Evolutionary conservation across 2,888 invertebrate species (phyloP).

Genomic region (Linnaemya tessellans): DNA sequence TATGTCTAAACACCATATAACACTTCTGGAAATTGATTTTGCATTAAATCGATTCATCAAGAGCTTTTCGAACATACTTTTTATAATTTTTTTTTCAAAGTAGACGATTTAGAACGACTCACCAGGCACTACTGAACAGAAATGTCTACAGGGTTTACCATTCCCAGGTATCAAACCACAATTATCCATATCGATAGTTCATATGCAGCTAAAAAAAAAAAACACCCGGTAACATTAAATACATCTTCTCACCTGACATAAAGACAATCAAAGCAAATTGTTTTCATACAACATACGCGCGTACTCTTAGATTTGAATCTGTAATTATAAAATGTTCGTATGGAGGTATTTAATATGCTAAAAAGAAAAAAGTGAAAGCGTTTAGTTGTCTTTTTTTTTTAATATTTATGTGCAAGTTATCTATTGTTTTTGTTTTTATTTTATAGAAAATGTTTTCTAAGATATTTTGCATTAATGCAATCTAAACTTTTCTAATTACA

Average conservation of each 20-base stretch:
- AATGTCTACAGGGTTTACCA: no score
- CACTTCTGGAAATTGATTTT: no score
- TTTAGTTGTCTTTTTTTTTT: constrained; percentile 27
- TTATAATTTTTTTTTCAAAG: no score
- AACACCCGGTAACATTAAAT: not conserved
- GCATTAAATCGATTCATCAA: no score
- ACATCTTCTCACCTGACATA: constrained; percentile 9
- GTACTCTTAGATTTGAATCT: no score
- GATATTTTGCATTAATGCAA: constrained; percentile 2
- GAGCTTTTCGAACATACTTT: no score
- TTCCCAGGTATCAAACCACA: no score
- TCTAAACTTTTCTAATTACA: not conserved
- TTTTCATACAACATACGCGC: constrained; percentile 1
- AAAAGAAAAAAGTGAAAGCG: constrained; percentile 61
- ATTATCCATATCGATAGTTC: no score
- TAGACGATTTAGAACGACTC: no score
- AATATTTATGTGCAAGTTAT: constrained; percentile 17
- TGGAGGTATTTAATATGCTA: not conserved
- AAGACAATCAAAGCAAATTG: not conserved
- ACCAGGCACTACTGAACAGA: no score
- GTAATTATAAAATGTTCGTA: not conserved
- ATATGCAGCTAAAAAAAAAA: no score
- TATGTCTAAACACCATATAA: no score
- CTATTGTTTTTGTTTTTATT: constrained; percentile 23
- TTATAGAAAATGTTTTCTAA: constrained; percentile 22